These are phyloP conservation scores for Castor canadensis DNA, from an alignment of 2,113 vertebrate genomes.

Conservation along the genomic window DNA sequence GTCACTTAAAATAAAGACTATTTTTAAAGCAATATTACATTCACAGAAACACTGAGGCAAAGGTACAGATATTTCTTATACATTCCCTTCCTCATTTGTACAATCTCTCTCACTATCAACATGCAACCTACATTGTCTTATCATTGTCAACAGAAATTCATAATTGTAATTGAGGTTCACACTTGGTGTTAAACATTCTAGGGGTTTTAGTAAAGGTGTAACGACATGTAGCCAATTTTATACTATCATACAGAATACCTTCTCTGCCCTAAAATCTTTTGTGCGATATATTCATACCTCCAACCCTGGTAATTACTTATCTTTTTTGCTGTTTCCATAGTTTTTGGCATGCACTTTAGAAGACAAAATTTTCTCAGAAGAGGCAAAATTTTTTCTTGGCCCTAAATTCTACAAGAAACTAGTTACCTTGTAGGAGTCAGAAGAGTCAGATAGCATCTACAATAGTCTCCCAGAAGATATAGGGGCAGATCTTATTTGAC, in stretches of 20 bases:
- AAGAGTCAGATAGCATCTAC: background rate
- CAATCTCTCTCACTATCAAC: background rate
- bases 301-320: background rate
- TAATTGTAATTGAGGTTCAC: background rate
- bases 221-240: background rate
- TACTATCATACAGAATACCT: background rate
- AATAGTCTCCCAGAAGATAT: background rate
- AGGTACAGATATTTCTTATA: background rate
- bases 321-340: background rate
- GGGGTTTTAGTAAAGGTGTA: background rate
- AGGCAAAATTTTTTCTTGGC: background rate
- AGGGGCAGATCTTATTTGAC: background rate
- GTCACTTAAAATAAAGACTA: background rate
- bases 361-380: background rate
- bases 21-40: background rate
- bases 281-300: background rate
- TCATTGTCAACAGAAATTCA: background rate
- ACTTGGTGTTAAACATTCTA: background rate
- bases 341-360: background rate
- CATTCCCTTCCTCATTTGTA: too few species aligned
- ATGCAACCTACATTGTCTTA: background rate
- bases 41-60: background rate
- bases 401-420: background rate
- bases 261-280: background rate
- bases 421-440: background rate